Evolutionary conservation across 1,140 invertebrate genomes (phyloP).

Genomic region (Drosophila lini): DNA sequence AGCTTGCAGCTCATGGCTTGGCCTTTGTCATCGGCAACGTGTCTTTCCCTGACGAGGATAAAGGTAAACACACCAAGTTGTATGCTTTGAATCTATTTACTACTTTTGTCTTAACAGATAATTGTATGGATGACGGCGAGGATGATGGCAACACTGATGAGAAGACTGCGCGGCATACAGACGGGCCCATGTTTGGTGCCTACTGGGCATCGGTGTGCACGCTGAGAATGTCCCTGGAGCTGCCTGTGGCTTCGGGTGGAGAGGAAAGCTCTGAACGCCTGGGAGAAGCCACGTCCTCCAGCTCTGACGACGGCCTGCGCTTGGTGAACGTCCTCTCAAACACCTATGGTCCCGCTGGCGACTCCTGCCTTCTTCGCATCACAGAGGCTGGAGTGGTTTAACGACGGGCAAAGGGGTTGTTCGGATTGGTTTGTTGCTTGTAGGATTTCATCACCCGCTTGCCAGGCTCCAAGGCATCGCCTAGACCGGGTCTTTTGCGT

Average conservation of each 20-base stretch:
- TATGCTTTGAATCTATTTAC: constrained; percentile 18
- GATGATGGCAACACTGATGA: constrained; percentile 32
- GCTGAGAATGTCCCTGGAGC: constrained; percentile 49
- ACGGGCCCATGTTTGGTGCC: constrained; percentile 35
- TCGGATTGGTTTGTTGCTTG: constrained; percentile 58
- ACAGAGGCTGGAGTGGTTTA: constrained; percentile 61
- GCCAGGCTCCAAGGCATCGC: constrained; percentile 91
- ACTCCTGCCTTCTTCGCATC: constrained; percentile 52
- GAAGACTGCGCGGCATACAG: background rate
- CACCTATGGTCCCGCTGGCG: constrained; percentile 39
- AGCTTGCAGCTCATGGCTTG: constrained; percentile 42
- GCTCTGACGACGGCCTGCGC: constrained; percentile 45
- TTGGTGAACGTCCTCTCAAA: constrained; percentile 57
- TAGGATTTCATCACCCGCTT: constrained; percentile 93
- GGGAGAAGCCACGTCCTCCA: background rate
- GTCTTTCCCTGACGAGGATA: constrained; percentile 21
- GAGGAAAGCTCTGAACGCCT: background rate
- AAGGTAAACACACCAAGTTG: constrained; percentile 18
- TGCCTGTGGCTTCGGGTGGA: constrained; percentile 8
- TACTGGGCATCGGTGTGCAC: constrained; percentile 70
- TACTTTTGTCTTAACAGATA: constrained; percentile 18
- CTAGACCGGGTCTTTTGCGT: constrained; percentile 91
- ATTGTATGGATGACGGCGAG: constrained; percentile 15
- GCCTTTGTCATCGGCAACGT: constrained; percentile 60
- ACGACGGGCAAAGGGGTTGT: constrained; percentile 67